Conservation (phyloP, 2,797 vertebrate species). For the Phyllotis vaccarum region DNA sequence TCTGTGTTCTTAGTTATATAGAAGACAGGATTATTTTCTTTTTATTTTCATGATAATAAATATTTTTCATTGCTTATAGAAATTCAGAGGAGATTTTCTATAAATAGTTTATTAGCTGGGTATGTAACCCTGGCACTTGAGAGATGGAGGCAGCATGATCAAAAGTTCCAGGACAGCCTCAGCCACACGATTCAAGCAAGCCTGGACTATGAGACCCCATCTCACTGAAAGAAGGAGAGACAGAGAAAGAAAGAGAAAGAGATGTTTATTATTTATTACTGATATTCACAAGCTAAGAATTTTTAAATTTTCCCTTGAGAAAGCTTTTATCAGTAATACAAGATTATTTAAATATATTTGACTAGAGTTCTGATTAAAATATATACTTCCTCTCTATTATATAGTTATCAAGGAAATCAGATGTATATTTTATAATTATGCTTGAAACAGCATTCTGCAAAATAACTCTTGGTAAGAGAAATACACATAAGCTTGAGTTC, state of each 20-base stretch:
- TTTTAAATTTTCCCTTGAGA: not conserved
- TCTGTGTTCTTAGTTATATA: not conserved
- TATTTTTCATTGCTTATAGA: not conserved
- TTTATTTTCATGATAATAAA: not conserved
- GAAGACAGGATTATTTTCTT: not conserved
- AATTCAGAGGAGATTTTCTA: not conserved
- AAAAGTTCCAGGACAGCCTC: not conserved
- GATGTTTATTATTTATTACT: not conserved
- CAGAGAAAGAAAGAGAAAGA: not conserved
- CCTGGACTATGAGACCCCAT: not conserved
- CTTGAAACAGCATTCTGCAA: not conserved
- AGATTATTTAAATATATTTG: not conserved
- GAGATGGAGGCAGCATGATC: not conserved
- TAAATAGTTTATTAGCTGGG: not conserved
- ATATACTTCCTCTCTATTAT: not conserved
- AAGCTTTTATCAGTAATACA: not conserved
- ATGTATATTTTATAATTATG: not conserved
- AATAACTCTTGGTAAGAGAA: not conserved
- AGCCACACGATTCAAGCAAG: not conserved
- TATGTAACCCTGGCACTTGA: not conserved
- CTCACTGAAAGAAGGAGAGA: too few relatives aligned
- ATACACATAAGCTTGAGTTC: not conserved
- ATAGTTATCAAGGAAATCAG: not conserved
- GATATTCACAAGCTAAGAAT: not conserved
- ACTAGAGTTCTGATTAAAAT: not conserved